A percentile compares a stretch with the other conserved stretches of the same genome.
Conservation (phyloP, 2,888 invertebrate species). For the Agonopterix arenella region DNA sequence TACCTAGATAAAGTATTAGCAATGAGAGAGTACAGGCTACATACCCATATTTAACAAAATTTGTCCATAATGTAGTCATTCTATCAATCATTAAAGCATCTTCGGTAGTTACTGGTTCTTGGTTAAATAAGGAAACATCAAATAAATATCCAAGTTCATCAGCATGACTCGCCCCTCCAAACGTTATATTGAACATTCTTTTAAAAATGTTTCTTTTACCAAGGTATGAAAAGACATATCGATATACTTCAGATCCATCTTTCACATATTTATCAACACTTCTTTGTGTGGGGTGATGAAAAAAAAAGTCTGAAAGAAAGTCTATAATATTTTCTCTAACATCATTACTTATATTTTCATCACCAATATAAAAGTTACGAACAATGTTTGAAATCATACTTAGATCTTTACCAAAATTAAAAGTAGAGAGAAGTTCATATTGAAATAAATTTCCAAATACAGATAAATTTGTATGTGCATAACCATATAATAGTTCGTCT, state of each 20-base stretch:
- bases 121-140: not conserved
- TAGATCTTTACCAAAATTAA: not conserved
- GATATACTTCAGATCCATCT: not conserved
- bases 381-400: not conserved
- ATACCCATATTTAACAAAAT: not conserved
- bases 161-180: not conserved
- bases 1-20: not conserved
- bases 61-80: not conserved
- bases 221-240: not conserved
- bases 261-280: not conserved
- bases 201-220: not conserved
- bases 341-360: not conserved
- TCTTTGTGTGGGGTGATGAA: not conserved
- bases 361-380: not conserved
- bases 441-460: too few relatives aligned
- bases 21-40: not conserved
- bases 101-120: not conserved
- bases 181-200: not conserved
- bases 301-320: not conserved
- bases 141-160: not conserved
- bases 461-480: too few relatives aligned
- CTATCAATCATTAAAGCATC: not conserved
- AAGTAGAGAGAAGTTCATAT: too few relatives aligned
- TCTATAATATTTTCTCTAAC: not conserved
- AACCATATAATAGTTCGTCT: too few relatives aligned